Conservation (phyloP, 2,888 invertebrate species). For the Lutraria lutraria region DNA sequence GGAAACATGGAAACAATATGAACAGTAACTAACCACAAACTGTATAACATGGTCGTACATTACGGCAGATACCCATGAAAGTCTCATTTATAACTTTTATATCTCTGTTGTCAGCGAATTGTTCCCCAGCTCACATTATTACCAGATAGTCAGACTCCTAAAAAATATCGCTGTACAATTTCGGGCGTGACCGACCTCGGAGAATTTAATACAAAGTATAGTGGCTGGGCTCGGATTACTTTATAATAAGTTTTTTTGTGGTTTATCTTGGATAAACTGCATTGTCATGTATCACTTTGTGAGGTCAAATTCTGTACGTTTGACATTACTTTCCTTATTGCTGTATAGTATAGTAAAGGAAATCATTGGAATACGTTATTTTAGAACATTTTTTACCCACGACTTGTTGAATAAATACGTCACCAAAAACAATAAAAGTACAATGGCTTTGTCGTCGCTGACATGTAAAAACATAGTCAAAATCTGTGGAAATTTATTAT, state of each 20-base stretch:
- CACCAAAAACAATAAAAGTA: background rate
- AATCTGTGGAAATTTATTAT: background rate
- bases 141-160: background rate
- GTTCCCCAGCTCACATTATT: background rate
- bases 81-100: background rate
- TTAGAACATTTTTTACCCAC: background rate
- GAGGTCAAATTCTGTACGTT: slow-evolving; percentile 15
- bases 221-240: background rate
- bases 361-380: background rate
- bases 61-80: background rate
- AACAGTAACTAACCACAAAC: background rate
- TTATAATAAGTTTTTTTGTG: background rate
- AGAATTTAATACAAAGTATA: background rate
- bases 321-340: slow-evolving; percentile 8
- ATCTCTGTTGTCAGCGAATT: background rate
- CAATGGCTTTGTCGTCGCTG: background rate
- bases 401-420: background rate
- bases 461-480: background rate
- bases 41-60: background rate
- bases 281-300: slow-evolving; percentile 5
- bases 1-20: background rate
- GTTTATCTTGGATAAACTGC: background rate
- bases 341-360: background rate
- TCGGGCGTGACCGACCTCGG: slow-evolving; percentile 8
- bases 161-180: slow-evolving; percentile 6